Evolutionary conservation across 2,888 invertebrate species (phyloP).

Genomic region (Agrotis exclamationis): DNA sequence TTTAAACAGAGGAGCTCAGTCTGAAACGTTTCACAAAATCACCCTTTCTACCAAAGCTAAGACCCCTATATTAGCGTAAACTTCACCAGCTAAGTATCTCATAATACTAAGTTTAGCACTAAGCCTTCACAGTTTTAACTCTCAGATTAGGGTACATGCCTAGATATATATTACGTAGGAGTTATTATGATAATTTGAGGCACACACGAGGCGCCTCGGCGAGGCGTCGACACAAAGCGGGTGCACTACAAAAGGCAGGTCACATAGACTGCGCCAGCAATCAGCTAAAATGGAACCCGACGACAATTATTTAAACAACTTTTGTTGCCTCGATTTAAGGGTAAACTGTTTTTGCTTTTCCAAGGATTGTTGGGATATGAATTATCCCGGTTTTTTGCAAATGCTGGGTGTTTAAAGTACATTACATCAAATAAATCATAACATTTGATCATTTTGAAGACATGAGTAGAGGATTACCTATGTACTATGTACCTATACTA

Average conservation of each 20-base stretch:
- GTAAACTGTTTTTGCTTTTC: constrained; percentile 40
- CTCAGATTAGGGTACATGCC: constrained; percentile 9
- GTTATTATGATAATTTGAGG: constrained; percentile 52
- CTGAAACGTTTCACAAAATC: neutral
- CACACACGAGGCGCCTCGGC: constrained; percentile 60
- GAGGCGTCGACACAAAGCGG: constrained; percentile 67
- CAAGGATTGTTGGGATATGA: neutral
- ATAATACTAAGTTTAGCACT: neutral
- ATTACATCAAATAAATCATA: too few relatives aligned
- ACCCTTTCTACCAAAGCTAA: neutral
- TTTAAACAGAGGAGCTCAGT: too few relatives aligned
- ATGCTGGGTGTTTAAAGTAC: neutral
- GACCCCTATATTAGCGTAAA: neutral
- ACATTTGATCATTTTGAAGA: too few relatives aligned
- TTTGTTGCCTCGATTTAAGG: constrained; percentile 58
- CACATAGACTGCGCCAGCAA: constrained; percentile 72
- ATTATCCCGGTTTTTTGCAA: neutral
- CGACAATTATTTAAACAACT: constrained; percentile 71
- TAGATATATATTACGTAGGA: constrained; percentile 27
- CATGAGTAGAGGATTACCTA: too few relatives aligned
- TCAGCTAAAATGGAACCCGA: constrained; percentile 77
- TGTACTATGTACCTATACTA: too few relatives aligned
- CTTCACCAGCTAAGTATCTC: neutral
- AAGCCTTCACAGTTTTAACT: constrained; percentile 12
- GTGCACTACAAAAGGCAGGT: constrained; percentile 72